Percentiles rank a stretch among this genome's conserved stretches.
These are phyloP conservation scores for Trissolcus brochymenae DNA, from an alignment of 2,888 invertebrate species.

Conservation along the genomic window DNA sequence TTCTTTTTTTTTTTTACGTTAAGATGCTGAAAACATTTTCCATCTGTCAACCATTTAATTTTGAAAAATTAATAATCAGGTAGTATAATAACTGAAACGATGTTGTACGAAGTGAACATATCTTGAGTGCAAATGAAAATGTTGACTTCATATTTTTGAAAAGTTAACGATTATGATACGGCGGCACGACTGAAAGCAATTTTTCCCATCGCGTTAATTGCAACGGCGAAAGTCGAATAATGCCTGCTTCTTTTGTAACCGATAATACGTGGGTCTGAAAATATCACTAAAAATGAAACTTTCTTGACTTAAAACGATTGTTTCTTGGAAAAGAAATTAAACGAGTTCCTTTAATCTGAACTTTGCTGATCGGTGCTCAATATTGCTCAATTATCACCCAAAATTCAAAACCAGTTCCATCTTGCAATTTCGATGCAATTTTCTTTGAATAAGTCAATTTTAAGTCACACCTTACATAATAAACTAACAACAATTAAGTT, in stretches of 20 bases:
- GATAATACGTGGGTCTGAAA: conserved; percentile 39
- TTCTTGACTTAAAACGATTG: conserved; percentile 48
- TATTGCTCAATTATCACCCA: conserved; percentile 12
- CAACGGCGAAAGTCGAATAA: conserved; percentile 45
- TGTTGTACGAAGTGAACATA: too few species aligned
- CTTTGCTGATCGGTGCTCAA: conserved; percentile 17
- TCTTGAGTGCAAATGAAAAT: too few species aligned
- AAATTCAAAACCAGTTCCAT: too few species aligned
- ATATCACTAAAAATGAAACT: conserved; percentile 47
- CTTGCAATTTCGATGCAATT: too few species aligned
- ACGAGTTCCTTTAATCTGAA: conserved; percentile 22
- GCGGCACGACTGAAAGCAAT: conserved; percentile 21
- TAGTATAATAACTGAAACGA: too few species aligned
- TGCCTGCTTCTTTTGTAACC: conserved; percentile 40
- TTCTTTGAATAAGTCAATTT: too few species aligned
- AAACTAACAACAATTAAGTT: too few species aligned
- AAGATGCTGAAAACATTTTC: too few species aligned
- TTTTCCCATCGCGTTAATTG: conserved; percentile 36
- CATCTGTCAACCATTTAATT: too few species aligned
- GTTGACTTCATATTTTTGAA: conserved; percentile 7
- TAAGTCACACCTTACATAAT: too few species aligned
- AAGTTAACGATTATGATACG: conserved; percentile 22
- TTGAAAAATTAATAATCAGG: too few species aligned
- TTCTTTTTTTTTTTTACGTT: too few species aligned
- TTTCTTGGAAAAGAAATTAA: conserved; percentile 45